Evolutionary conservation across 2,888 invertebrate genomes (phyloP).

Genomic region (Anticlea derivata): DNA sequence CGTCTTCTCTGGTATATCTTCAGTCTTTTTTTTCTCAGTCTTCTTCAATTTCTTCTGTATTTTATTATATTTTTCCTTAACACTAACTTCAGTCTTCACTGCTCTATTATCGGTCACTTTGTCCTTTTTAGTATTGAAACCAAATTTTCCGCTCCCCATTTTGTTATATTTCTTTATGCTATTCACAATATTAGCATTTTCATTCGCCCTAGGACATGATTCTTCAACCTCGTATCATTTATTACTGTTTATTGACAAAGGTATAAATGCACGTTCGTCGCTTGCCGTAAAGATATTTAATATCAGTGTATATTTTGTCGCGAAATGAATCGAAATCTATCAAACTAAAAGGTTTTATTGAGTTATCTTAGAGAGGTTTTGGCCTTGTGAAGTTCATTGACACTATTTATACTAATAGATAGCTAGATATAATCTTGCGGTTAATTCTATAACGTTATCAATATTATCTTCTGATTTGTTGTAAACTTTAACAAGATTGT

Average conservation of each 20-base stretch:
- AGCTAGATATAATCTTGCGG: conserved; percentile 72
- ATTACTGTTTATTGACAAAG: conserved; percentile 47
- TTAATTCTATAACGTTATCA: conserved; percentile 53
- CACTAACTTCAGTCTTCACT: conserved; percentile 74
- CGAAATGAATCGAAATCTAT: conserved; percentile 72
- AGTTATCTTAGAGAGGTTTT: conserved; percentile 70
- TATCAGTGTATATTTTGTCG: conserved; percentile 73
- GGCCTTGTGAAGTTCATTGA: conserved; percentile 79
- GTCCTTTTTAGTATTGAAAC: conserved; percentile 71
- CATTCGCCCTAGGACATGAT: conserved; percentile 49
- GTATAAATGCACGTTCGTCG: conserved; percentile 55
- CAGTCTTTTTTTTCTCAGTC: conserved; percentile 80
- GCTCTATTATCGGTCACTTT: conserved; percentile 63
- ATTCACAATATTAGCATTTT: conserved; percentile 51
- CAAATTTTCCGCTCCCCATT: conserved; percentile 79
- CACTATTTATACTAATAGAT: conserved; percentile 56
- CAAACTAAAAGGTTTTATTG: conserved; percentile 80
- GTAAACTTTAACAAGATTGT: not conserved
- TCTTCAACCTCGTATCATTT: conserved; percentile 47
- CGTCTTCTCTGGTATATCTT: conserved; percentile 69
- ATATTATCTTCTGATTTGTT: conserved; percentile 9
- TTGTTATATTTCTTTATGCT: conserved; percentile 57
- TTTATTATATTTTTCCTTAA: conserved; percentile 76
- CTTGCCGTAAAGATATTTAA: conserved; percentile 73
- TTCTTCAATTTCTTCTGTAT: conserved; percentile 78